phyloP scores from a whole-genome alignment of 37 sponge, comb jelly and placozoan species.

The Beroe forskalii region DNA sequence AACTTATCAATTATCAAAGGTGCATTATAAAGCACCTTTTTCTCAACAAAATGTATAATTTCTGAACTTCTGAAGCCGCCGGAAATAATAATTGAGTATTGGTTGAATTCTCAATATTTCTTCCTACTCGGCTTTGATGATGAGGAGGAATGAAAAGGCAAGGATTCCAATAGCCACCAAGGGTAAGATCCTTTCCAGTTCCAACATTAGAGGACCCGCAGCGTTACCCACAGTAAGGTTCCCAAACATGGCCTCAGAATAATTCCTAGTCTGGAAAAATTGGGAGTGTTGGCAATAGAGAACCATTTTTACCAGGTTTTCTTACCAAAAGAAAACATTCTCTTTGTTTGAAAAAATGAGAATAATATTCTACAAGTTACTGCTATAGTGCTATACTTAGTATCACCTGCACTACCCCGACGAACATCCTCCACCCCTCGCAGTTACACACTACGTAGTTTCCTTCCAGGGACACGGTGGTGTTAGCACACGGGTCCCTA shows the following conservation, averaged over 20 bases:
- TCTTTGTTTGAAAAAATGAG: too few species aligned
- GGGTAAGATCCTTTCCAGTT: background rate
- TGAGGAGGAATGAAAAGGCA: background rate
- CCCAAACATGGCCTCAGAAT: background rate
- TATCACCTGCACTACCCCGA: background rate
- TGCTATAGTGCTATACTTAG: too few species aligned
- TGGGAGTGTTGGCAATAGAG: background rate
- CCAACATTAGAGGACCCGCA: background rate
- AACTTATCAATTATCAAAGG: too few species aligned
- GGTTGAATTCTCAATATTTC: too few species aligned
- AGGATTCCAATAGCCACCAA: background rate
- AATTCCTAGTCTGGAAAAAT: constrained; percentile 36
- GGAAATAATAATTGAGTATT: too few species aligned
- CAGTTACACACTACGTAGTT: background rate
- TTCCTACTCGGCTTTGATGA: constrained; percentile 8
- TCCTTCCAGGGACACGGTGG: background rate
- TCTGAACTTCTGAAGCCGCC: too few species aligned
- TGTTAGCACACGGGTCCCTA: background rate
- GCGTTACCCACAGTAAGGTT: constrained; percentile 1
- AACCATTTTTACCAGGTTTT: too few species aligned
- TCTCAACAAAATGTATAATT: too few species aligned
- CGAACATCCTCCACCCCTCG: background rate
- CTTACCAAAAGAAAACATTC: too few species aligned
- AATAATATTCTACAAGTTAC: too few species aligned
- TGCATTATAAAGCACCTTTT: too few species aligned